phyloP scores from a whole-genome alignment of 2,888 invertebrate genomes.

The Acrobasis consociella region DNA sequence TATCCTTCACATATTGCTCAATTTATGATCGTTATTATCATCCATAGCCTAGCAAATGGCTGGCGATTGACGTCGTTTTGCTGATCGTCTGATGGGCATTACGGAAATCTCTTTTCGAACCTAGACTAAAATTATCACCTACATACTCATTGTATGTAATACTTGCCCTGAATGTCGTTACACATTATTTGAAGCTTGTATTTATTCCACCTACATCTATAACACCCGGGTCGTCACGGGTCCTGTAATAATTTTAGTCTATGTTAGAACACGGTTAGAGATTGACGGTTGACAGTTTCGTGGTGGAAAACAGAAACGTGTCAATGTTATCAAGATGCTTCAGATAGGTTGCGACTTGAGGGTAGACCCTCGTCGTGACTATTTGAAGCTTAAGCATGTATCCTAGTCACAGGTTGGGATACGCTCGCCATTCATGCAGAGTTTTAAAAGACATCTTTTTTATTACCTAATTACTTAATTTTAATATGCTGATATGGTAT shows the following conservation, averaged over 20 bases:
- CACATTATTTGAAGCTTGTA: too few relatives aligned
- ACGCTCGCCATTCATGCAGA: background rate
- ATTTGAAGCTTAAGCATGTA: conserved; percentile 31
- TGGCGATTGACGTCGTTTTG: conserved; percentile 2
- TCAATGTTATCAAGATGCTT: conserved; percentile 8
- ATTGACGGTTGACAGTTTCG: conserved; percentile 5
- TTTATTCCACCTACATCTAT: too few relatives aligned
- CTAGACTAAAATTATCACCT: too few relatives aligned
- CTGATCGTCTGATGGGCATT: conserved; percentile 12
- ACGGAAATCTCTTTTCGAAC: background rate
- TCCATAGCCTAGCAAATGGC: background rate
- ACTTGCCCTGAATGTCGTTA: too few relatives aligned
- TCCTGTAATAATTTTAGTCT: background rate
- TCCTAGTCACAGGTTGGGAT: conserved; percentile 53
- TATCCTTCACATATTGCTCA: conserved; percentile 6
- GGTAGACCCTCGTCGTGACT: background rate
- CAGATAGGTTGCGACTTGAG: background rate
- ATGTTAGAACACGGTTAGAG: background rate
- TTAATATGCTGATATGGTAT: too few relatives aligned
- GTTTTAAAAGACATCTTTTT: background rate
- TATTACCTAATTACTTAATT: background rate
- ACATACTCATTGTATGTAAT: too few relatives aligned
- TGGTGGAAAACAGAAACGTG: conserved; percentile 1
- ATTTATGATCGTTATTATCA: conserved; percentile 14
- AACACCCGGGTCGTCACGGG: too few relatives aligned